Evolutionary conservation across 2,888 invertebrate species (phyloP).

Genomic region (Melipona beecheii): DNA sequence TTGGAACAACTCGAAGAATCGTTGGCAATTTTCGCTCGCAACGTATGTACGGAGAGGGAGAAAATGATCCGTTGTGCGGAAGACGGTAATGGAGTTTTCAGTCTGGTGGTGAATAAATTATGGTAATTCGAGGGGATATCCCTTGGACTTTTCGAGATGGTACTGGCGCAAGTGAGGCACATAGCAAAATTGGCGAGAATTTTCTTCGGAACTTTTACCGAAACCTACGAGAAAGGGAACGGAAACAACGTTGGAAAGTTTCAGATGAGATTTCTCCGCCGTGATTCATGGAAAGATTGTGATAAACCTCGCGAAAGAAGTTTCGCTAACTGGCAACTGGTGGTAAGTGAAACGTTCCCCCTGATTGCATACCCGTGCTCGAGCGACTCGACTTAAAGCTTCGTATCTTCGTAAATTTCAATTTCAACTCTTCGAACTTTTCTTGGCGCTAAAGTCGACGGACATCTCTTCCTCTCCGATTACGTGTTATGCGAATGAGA

Average conservation of each 20-base stretch:
- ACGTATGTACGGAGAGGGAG: background rate
- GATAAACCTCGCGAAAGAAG: conserved; percentile 20
- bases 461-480: background rate
- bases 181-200: background rate
- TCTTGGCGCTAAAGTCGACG: background rate
- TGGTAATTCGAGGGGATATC: background rate
- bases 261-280: conserved; percentile 37
- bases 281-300: conserved; percentile 25
- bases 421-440: conserved; percentile 7
- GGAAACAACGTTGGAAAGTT: conserved; percentile 8
- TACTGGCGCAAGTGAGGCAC: background rate
- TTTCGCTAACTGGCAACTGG: conserved; percentile 26
- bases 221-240: background rate
- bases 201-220: background rate
- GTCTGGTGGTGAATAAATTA: background rate
- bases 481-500: background rate
- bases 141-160: background rate
- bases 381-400: conserved; percentile 27
- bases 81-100: background rate
- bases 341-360: conserved; percentile 34
- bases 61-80: background rate
- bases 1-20: background rate
- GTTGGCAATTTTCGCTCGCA: background rate
- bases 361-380: conserved; percentile 31
- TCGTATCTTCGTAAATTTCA: conserved; percentile 37